Evolutionary conservation across 2,888 invertebrate genomes (phyloP).

Genomic region (Epsilonema sp.): DNA sequence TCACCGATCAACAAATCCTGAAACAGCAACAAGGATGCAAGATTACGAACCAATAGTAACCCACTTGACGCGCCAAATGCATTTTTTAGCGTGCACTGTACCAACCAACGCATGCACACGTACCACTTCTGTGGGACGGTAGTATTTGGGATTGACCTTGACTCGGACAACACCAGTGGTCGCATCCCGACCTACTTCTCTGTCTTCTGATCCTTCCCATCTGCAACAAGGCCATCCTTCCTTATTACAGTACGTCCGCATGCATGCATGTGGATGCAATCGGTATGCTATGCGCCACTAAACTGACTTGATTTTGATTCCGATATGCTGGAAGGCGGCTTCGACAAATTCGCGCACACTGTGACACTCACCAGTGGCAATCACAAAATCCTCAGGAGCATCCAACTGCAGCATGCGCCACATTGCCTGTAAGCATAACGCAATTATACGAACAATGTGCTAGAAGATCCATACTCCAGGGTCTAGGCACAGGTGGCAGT

Average conservation of each 20-base stretch:
- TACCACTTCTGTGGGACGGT: slow-evolving; percentile 83
- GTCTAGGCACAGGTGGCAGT: too few species aligned
- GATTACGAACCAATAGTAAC: too few species aligned
- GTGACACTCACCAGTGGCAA: slow-evolving; percentile 82
- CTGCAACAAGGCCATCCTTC: slow-evolving; percentile 22
- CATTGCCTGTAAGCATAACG: slow-evolving; percentile 89
- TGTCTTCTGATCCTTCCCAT: slow-evolving; percentile 67
- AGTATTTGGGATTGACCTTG: slow-evolving; percentile 74
- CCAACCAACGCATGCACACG: too few species aligned
- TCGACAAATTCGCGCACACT: slow-evolving; percentile 92
- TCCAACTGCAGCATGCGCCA: slow-evolving; percentile 95
- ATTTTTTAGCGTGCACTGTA: too few species aligned
- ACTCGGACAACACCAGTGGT: slow-evolving; percentile 54
- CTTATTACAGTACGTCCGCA: background rate
- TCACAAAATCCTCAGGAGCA: slow-evolving; percentile 78
- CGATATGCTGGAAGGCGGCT: slow-evolving; percentile 61
- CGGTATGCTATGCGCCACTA: background rate
- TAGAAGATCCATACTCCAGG: too few species aligned
- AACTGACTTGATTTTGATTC: slow-evolving; percentile 45
- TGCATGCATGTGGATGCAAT: background rate
- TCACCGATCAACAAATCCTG: slow-evolving; percentile 71
- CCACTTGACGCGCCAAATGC: too few species aligned
- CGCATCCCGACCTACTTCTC: slow-evolving; percentile 59
- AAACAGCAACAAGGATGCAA: too few species aligned
- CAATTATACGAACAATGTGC: too few species aligned